Conservation (phyloP, 2,888 invertebrate genomes). For the Petrophora chlorosata region DNA sequence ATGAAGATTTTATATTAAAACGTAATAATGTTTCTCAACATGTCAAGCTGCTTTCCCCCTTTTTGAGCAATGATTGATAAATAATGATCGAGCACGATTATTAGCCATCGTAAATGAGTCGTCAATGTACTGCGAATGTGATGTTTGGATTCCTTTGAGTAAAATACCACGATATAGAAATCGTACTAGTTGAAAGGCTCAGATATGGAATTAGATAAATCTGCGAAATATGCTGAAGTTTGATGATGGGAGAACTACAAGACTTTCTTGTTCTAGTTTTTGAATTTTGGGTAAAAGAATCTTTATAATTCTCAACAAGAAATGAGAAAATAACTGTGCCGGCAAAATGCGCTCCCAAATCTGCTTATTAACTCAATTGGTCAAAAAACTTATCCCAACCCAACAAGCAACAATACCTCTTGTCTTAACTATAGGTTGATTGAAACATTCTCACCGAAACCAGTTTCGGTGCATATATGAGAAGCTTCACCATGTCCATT, state of each 20-base stretch:
- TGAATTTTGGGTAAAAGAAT: no score
- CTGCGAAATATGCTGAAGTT: no score
- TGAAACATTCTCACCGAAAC: conserved; percentile 57
- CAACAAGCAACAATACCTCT: conserved; percentile 23
- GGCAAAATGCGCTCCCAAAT: no score
- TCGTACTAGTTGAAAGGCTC: no score
- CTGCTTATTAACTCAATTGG: no score
- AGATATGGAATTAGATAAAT: no score
- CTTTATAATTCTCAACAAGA: no score
- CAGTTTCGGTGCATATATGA: conserved; percentile 63
- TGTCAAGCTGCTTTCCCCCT: conserved; percentile 35
- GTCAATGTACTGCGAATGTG: no score
- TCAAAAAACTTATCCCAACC: conserved; percentile 8
- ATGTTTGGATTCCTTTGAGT: no score
- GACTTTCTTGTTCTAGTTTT: no score
- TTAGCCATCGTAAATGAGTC: not conserved
- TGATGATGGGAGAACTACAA: no score
- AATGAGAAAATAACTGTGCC: no score
- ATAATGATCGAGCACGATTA: conserved; percentile 43
- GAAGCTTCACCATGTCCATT: conserved; percentile 69
- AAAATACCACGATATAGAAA: not conserved
- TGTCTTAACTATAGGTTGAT: conserved; percentile 43
- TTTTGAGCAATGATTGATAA: conserved; percentile 43
- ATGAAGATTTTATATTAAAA: conserved; percentile 11
- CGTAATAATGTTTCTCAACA: conserved; percentile 37